phyloP scores from a whole-genome alignment of 2,797 vertebrate species.

The Epinephelus coioides region DNA sequence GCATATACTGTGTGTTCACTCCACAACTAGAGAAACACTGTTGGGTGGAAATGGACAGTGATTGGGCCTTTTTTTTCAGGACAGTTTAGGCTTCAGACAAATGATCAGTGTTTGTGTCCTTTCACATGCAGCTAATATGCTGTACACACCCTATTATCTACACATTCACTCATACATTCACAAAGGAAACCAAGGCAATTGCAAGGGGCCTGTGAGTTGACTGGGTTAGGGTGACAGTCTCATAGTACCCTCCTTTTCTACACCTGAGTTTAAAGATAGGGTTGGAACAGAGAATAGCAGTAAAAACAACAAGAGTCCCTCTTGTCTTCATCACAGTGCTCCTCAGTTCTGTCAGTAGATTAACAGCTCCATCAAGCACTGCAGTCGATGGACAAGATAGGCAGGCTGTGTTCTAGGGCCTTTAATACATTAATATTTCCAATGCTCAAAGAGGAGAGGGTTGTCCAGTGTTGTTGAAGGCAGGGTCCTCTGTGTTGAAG shows the following conservation, averaged over 20 bases:
- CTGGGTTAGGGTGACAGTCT: constrained; percentile 60
- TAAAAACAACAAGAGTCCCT: constrained; percentile 30
- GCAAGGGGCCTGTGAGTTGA: constrained; percentile 61
- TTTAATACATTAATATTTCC: constrained; percentile 22
- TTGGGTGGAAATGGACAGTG: constrained; percentile 47
- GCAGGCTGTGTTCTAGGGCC: constrained; percentile 27
- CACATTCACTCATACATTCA: constrained; percentile 85
- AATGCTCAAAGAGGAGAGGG: constrained; percentile 28
- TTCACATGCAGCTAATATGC: constrained; percentile 50
- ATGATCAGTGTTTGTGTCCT: constrained; percentile 49
- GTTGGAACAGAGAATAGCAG: constrained; percentile 63
- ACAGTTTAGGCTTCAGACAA: constrained; percentile 46
- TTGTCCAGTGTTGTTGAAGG: constrained; percentile 68
- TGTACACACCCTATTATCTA: constrained; percentile 53
- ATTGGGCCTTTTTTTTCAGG: constrained; percentile 36
- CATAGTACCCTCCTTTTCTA: constrained; percentile 77
- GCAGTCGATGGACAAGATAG: neutral
- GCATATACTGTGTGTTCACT: constrained; percentile 64
- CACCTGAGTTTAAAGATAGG: constrained; percentile 84
- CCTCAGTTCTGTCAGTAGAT: constrained; percentile 31
- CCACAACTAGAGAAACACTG: constrained; percentile 45
- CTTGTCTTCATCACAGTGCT: constrained; percentile 28
- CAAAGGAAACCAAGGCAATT: constrained; percentile 76
- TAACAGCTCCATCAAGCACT: constrained; percentile 20
- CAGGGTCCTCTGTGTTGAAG: constrained; percentile 23